Base-by-base conservation (phyloP, 92 coral and sea anemone species). In the Blastomussa wellsi region DNA sequence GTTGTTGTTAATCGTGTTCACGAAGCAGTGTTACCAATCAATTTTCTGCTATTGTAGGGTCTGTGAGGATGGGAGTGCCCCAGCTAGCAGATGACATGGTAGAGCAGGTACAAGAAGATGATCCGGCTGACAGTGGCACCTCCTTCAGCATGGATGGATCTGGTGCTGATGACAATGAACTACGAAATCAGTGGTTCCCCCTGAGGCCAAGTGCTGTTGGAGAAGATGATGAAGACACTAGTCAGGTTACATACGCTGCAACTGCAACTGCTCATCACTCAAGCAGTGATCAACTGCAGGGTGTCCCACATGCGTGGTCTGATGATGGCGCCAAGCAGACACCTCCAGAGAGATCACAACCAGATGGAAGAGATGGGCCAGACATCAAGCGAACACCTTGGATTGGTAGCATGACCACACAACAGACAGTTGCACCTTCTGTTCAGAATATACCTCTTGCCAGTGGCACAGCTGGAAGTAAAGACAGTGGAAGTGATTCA, bases 341-440 rank as follows among this genome's bases (percentile, higher is more conserved):
- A 16, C 91, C 99, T 51, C 93, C 94, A 51, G 98, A 97, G 87
- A 85, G 99, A 64, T 93, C 95, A 29, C 99, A 97, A 42, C 99
- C 99, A 15, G 98, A 95, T 78, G 99, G 99, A 35, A 88, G 98
- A 42, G 98, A 96, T 79, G 98, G 98, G 2, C 88, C 96, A 22
- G 99, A 97, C 65, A 81, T 89, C n/a, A 89, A 79, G 79, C 75
- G 81, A 29, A 76, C 90, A n/a, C 95, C 98, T 15, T 86, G 79
- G 84, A 48, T 88, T 20, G 48, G 38, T 26, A 81, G 20, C 55
- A 79, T 32, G 69, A 78, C 72, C 80, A 71, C 49, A 2, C 78
- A 70, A 44, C 86, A 52, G 36, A 17, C 80, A 32, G 79, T 5
- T 38, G 33, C 41, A 6, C 31, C 10, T 55, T 0, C 29, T 57